Percentiles rank a stretch among this genome's conserved stretches.
Evolutionary conservation across 2,113 vertebrate genomes (phyloP).

Genomic region (Dendrocopos noguchii): DNA sequence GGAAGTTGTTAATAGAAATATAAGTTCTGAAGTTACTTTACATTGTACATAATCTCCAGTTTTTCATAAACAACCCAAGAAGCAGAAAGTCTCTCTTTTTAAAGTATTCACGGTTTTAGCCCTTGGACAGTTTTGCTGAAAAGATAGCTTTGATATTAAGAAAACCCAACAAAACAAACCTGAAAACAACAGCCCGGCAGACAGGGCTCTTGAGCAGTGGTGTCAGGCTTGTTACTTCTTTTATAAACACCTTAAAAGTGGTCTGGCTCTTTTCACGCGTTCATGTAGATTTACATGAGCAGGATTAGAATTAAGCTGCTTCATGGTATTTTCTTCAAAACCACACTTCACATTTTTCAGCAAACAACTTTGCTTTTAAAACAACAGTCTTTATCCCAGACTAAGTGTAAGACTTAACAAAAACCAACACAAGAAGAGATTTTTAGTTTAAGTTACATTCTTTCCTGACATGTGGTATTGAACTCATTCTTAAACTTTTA

Average conservation of each 20-base stretch:
- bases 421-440: not conserved
- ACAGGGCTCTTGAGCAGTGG: not conserved
- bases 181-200: too few relatives aligned
- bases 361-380: slow-evolving; percentile 14
- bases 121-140: not conserved
- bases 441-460: not conserved
- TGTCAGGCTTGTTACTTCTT: not conserved
- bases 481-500: not conserved
- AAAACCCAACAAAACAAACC: not conserved
- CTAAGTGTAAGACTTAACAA: not conserved
- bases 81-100: not conserved
- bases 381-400: not conserved
- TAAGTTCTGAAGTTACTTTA: too few relatives aligned
- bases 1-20: too few relatives aligned
- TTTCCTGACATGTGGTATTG: not conserved
- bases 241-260: not conserved
- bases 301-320: slow-evolving; percentile 30
- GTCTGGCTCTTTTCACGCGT: not conserved
- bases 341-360: not conserved
- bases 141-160: not conserved
- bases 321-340: not conserved
- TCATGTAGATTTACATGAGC: not conserved
- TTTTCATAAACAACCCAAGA: not conserved
- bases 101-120: not conserved
- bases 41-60: not conserved